Conservation (phyloP, 2,888 invertebrate species). For the Troilus luridus region DNA sequence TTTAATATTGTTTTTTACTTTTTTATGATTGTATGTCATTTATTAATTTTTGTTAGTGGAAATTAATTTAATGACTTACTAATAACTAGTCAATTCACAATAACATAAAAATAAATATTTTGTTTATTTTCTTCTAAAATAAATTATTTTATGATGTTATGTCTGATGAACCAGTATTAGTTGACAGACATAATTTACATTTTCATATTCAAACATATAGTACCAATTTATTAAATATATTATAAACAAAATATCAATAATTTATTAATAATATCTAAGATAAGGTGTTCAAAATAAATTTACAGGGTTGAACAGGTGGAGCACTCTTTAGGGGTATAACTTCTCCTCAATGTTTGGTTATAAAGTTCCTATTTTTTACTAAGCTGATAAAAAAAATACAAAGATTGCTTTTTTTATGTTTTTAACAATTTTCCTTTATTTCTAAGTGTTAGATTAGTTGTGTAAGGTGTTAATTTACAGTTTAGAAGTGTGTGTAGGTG, state of each 20-base stretch:
- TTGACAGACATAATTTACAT: not conserved
- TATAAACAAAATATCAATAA: not conserved
- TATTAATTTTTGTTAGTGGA: not conserved
- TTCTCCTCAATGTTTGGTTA: conserved; percentile 56
- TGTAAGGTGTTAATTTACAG: not conserved
- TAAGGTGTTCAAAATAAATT: conserved; percentile 44
- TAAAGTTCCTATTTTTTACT: conserved; percentile 56
- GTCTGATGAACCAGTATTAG: not conserved
- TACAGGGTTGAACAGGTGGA: conserved; percentile 53
- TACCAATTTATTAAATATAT: not conserved
- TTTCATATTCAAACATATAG: not conserved
- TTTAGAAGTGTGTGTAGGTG: conserved; percentile 27
- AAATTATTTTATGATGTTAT: not conserved
- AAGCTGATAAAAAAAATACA: conserved; percentile 26
- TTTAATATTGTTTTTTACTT: not conserved
- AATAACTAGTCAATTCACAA: not conserved
- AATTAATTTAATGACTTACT: not conserved
- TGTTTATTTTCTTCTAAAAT: not conserved
- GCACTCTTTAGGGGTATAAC: conserved; percentile 55
- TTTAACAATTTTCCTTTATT: not conserved
- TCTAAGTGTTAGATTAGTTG: conserved; percentile 5
- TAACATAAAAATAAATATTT: not conserved
- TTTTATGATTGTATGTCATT: not conserved
- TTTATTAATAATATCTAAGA: not conserved
- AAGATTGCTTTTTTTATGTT: not conserved